Evolutionary conservation across 2,113 vertebrate genomes (phyloP), one percentile per base, ranked within the genome.

Genomic region (Oreotragus oreotragus): DNA sequence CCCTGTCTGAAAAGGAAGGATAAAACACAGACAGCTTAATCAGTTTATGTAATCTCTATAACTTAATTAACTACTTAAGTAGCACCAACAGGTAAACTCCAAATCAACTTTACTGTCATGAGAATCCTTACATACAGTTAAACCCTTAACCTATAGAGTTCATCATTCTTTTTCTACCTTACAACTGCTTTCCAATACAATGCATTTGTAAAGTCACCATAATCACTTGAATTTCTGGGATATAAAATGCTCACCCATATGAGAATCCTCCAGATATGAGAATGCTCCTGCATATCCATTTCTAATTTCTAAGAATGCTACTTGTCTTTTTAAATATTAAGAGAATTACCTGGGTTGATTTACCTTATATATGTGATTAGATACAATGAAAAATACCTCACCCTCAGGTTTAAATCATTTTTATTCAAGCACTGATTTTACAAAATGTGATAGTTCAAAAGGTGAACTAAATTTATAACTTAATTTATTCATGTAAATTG

Each of bases 341-440:
- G 17, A 43, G 57, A 97, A 85, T 27, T 47, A 66, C 64, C 19
- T 47, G 17, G 25, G 85, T 57, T 97, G 79, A 11, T 93, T 96
- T 97, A 90, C 66, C 39, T 36, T 73, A 43, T 88, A 4, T 58
- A 39, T 4, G 8, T 91, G 36, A 84, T 90, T 90, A 95, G 43
- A 80, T 43, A 43, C n/a, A 92, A 89, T 64, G 47, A 88, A 92
- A 94, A 90, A 39, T 84, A 88, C 49, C 30, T 97, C 88, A 92
- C 36, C 39, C 2, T 28, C 62, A 90, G 27, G 76, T 98, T 96
- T 33, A 91, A 97, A 89, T 55, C 15, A 96, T 66, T 89, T 96
- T 97, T 94, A 98, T 95, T 97, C 92, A 87, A 97, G 49, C 28
- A 88, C 17, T 64, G 81, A 93, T 87, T 79, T 94, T 39, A 97